Evolutionary conservation across 2,113 vertebrate species (phyloP).

Genomic region (Caracal caracal): DNA sequence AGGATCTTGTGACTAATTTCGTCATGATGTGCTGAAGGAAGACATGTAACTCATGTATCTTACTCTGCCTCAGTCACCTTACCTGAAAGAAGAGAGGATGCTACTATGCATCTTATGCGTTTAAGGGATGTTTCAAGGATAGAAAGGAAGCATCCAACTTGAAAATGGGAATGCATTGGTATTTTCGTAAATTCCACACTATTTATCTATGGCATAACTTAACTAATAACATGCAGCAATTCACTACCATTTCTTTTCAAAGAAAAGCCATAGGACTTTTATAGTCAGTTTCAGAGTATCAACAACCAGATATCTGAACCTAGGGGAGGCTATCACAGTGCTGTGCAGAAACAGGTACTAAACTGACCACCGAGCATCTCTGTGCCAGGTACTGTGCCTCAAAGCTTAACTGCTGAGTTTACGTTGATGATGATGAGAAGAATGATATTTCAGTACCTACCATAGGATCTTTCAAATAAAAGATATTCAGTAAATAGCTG

Average conservation of each 20-base stretch:
- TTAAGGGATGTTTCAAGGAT: neutral
- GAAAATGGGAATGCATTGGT: neutral
- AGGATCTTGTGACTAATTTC: neutral
- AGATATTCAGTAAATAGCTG: neutral
- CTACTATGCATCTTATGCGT: neutral
- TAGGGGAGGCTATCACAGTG: neutral
- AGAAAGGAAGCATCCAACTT: neutral
- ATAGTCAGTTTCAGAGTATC: neutral
- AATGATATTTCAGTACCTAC: neutral
- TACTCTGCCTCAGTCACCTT: neutral
- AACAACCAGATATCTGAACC: neutral
- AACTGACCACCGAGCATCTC: neutral
- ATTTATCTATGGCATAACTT: neutral
- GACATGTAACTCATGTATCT: neutral
- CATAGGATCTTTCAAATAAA: neutral
- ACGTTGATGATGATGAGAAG: neutral
- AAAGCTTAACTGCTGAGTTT: neutral
- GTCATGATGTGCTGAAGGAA: neutral
- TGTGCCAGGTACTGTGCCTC: neutral
- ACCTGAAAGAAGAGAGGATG: neutral
- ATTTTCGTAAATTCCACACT: neutral
- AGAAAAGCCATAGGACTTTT: neutral
- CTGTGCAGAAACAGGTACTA: neutral
- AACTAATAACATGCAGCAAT: neutral
- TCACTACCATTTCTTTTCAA: neutral